Percentiles rank a stretch among this genome's conserved stretches.
phyloP scores from a whole-genome alignment of 1,140 invertebrate genomes.

The Cherax quadricarinatus region DNA sequence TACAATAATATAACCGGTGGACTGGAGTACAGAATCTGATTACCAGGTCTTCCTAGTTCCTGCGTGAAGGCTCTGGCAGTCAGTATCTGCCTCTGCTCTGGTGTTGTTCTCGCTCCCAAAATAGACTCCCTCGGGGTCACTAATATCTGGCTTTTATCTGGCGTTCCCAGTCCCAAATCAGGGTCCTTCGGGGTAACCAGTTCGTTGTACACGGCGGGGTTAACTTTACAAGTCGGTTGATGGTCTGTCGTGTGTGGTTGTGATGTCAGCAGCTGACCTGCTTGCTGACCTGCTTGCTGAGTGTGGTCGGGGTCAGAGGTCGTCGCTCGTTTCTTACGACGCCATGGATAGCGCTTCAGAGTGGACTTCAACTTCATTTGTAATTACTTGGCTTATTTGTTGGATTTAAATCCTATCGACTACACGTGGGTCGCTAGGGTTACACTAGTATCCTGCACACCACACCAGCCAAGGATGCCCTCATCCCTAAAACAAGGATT shows the following conservation, averaged over 20 bases:
- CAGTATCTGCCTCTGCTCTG: neutral
- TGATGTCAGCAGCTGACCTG: neutral
- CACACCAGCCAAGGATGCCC: too few relatives aligned
- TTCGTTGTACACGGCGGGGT: conserved; percentile 58
- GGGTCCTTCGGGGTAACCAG: conserved; percentile 57
- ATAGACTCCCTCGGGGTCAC: neutral
- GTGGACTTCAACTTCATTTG: conserved; percentile 54
- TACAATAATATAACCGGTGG: neutral
- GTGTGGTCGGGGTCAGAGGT: neutral
- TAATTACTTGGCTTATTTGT: neutral
- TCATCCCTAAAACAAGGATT: too few relatives aligned
- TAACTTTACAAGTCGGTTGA: neutral
- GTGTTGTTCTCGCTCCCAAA: neutral
- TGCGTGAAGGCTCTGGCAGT: conserved; percentile 34
- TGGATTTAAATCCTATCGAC: too few relatives aligned
- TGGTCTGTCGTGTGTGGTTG: neutral
- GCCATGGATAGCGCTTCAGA: conserved; percentile 47
- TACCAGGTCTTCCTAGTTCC: conserved; percentile 48
- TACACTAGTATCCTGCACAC: too few relatives aligned
- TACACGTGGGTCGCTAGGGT: too few relatives aligned
- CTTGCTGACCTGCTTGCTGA: neutral
- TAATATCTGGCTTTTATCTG: conserved; percentile 42
- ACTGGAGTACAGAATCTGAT: conserved; percentile 48
- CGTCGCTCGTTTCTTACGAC: conserved; percentile 18
- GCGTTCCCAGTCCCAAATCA: conserved; percentile 47